Conservation (phyloP, 2,113 vertebrate species). For the Strigops habroptila region DNA sequence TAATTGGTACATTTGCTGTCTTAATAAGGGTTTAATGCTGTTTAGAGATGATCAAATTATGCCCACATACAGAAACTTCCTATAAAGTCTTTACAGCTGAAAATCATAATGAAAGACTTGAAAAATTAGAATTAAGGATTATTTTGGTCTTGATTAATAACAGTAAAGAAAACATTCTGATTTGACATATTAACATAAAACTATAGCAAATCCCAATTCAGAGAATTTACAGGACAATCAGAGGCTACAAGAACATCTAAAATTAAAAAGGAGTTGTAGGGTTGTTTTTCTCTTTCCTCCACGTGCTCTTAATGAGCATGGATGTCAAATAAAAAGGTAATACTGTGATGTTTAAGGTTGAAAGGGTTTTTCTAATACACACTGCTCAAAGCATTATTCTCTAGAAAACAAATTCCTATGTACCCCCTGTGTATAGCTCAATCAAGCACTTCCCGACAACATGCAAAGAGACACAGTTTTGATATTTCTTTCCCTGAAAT, state of each 20-base stretch:
- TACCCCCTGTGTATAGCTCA: neutral
- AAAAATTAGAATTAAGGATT: neutral
- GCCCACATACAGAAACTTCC: neutral
- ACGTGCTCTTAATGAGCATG: neutral
- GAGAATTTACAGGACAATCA: neutral
- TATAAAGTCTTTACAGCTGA: neutral
- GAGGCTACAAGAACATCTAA: neutral
- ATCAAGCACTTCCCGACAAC: constrained; percentile 35
- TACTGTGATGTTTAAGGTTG: neutral
- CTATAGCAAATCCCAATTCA: neutral
- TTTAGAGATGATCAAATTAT: neutral
- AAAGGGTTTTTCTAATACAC: neutral
- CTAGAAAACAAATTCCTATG: constrained; percentile 25
- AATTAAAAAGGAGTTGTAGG: neutral
- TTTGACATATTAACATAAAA: neutral
- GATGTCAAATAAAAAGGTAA: constrained; percentile 31
- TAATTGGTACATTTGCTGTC: neutral
- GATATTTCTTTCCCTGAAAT: constrained; percentile 10
- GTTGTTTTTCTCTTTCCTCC: neutral
- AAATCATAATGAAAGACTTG: neutral
- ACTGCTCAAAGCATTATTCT: constrained; percentile 33
- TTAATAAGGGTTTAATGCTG: neutral
- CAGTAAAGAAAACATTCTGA: neutral
- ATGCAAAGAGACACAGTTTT: constrained; percentile 19
- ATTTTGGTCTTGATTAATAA: neutral